phyloP scores from a whole-genome alignment of 2,797 vertebrate species.

The Mallotus villosus region DNA sequence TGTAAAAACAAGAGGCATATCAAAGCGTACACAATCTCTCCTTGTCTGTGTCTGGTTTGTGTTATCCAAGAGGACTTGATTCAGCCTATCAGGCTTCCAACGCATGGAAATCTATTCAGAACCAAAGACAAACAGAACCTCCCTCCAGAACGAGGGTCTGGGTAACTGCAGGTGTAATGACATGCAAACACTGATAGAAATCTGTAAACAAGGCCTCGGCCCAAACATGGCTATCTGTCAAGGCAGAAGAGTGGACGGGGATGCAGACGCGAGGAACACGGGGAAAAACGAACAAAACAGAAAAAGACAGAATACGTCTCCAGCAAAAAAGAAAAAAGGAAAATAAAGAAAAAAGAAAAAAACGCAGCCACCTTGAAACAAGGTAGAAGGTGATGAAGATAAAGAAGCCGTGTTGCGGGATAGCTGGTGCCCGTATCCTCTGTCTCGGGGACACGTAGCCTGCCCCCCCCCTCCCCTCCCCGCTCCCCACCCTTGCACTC shows the following conservation, averaged over 20 bases:
- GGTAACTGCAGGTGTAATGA: slow-evolving; percentile 51
- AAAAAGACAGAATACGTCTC: slow-evolving; percentile 1
- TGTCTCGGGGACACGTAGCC: slow-evolving; percentile 64
- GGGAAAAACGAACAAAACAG: neutral
- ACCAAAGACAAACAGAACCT: slow-evolving; percentile 54
- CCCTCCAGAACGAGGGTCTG: slow-evolving; percentile 38
- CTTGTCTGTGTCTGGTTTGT: slow-evolving; percentile 30
- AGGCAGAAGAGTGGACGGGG: slow-evolving; percentile 20
- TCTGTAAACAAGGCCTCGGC: slow-evolving; percentile 54
- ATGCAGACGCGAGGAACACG: slow-evolving; percentile 13
- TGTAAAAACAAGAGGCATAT: slow-evolving; percentile 1
- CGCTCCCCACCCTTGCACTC: slow-evolving; percentile 33
- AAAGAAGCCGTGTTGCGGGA: slow-evolving; percentile 57
- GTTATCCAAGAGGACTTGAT: slow-evolving; percentile 48
- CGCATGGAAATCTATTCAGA: slow-evolving; percentile 52
- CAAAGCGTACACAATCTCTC: too few species aligned
- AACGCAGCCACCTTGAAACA: slow-evolving; percentile 48
- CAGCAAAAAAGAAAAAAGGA: neutral
- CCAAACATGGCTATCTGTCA: slow-evolving; percentile 41
- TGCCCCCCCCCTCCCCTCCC: slow-evolving; percentile 36
- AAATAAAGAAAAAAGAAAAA: slow-evolving; percentile 20
- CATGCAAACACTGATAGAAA: slow-evolving; percentile 60
- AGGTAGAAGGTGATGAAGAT: slow-evolving; percentile 52
- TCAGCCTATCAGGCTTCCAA: slow-evolving; percentile 39
- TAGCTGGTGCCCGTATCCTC: slow-evolving; percentile 70